Evolutionary conservation across 2,888 invertebrate species (phyloP).

Genomic region (Pammene fasciana): DNA sequence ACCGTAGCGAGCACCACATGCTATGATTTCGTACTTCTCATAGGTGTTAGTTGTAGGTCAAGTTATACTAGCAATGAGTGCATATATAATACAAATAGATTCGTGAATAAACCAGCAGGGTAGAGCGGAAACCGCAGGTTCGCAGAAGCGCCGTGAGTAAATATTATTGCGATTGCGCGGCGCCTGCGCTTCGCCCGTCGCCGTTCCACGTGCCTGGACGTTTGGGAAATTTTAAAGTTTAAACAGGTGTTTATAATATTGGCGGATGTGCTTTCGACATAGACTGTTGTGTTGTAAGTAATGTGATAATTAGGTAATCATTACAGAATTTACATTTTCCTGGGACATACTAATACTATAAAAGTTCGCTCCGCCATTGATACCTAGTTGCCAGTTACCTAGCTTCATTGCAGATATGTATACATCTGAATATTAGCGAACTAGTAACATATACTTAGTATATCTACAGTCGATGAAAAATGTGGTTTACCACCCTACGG

Average conservation of each 20-base stretch:
- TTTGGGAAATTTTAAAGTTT: slow-evolving; percentile 23
- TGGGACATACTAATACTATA: background rate
- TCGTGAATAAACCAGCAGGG: slow-evolving; percentile 36
- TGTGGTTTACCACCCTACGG: too few species aligned
- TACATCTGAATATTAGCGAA: too few species aligned
- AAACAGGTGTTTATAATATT: slow-evolving; percentile 11
- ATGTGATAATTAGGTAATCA: background rate
- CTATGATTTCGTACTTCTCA: background rate
- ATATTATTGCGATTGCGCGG: slow-evolving; percentile 62
- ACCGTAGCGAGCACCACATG: background rate
- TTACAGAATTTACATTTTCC: background rate
- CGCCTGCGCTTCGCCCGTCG: slow-evolving; percentile 25
- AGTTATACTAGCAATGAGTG: background rate
- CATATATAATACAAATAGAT: background rate
- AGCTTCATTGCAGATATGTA: too few species aligned
- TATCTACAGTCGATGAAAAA: too few species aligned
- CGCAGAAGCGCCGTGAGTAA: slow-evolving; percentile 66
- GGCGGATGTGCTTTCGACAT: slow-evolving; percentile 18
- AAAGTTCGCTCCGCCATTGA: too few species aligned
- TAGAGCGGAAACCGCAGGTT: slow-evolving; percentile 68
- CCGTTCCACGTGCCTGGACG: slow-evolving; percentile 9
- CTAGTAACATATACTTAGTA: too few species aligned
- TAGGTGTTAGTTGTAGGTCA: slow-evolving; percentile 30
- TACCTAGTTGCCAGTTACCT: too few species aligned
- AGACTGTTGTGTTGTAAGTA: background rate